Percentiles rank a stretch among this genome's conserved stretches.
Conservation (phyloP, 1,140 invertebrate species). For the Trypoxylus dichotomus region DNA sequence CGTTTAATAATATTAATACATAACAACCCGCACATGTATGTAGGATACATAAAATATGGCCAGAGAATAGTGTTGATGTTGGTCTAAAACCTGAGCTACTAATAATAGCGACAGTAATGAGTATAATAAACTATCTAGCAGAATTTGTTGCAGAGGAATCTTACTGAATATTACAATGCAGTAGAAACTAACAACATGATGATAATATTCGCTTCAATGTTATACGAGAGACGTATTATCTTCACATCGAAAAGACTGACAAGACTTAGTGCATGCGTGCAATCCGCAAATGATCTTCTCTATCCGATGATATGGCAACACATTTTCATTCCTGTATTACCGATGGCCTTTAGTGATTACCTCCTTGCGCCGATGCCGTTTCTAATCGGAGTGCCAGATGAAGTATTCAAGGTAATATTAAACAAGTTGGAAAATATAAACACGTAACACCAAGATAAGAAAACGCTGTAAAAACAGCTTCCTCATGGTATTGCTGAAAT, state of each 20-base stretch:
- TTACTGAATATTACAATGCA: constrained; percentile 95
- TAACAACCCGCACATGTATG: too few species aligned
- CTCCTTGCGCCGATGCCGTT: constrained; percentile 93
- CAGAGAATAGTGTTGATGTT: too few species aligned
- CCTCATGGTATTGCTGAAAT: too few species aligned
- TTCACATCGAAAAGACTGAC: constrained; percentile 86
- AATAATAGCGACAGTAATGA: neutral
- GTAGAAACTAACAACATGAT: constrained; percentile 92
- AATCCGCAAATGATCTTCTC: constrained; percentile 88
- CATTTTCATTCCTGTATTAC: constrained; percentile 93
- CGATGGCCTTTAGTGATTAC: constrained; percentile 85
- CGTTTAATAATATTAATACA: too few species aligned
- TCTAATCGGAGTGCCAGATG: constrained; percentile 87
- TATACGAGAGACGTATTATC: constrained; percentile 89
- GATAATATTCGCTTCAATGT: constrained; percentile 88
- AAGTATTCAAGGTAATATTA: constrained; percentile 73
- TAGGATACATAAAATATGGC: too few species aligned
- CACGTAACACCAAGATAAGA: too few species aligned
- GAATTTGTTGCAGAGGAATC: constrained; percentile 75
- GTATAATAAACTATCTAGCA: neutral
- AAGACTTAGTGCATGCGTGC: constrained; percentile 87
- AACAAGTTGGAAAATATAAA: neutral
- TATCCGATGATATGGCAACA: constrained; percentile 99
- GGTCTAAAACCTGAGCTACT: too few species aligned
- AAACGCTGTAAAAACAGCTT: too few species aligned